Conservation (phyloP, 2,113 vertebrate species). For the Donacobius atricapilla region DNA sequence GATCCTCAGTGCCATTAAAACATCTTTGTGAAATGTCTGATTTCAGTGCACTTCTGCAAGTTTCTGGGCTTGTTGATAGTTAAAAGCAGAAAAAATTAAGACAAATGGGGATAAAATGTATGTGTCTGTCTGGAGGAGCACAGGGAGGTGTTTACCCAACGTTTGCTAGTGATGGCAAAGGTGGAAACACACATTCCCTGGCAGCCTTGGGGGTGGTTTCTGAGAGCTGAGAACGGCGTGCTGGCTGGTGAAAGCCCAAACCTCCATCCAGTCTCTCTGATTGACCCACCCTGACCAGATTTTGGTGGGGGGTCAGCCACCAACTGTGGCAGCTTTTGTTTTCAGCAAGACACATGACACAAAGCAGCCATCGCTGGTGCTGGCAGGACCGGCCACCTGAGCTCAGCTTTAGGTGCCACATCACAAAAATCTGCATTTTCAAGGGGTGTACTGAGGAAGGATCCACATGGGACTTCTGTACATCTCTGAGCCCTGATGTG, state of each 20-base stretch:
- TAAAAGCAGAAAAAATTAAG: background rate
- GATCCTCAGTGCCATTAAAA: background rate
- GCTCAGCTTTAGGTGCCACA: background rate
- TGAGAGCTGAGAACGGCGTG: background rate
- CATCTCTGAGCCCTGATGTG: background rate
- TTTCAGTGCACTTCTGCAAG: background rate
- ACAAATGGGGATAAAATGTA: accelerated
- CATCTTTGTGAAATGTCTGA: background rate
- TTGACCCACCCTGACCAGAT: background rate
- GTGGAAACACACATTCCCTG: background rate
- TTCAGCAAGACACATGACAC: accelerated
- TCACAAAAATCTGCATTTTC: background rate
- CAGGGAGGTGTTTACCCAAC: background rate
- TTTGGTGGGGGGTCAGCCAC: background rate
- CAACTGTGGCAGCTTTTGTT: background rate
- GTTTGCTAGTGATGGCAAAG: background rate
- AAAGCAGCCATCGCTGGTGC: accelerated
- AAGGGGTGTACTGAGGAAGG: background rate
- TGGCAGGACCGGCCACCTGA: background rate
- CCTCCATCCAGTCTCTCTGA: background rate
- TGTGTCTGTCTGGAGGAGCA: background rate
- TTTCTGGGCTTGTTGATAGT: background rate
- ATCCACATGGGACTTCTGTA: accelerated
- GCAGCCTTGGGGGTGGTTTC: background rate
- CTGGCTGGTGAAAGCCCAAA: background rate